Conservation (phyloP, 2,113 vertebrate species). For the Cryptotis parvus region DNA sequence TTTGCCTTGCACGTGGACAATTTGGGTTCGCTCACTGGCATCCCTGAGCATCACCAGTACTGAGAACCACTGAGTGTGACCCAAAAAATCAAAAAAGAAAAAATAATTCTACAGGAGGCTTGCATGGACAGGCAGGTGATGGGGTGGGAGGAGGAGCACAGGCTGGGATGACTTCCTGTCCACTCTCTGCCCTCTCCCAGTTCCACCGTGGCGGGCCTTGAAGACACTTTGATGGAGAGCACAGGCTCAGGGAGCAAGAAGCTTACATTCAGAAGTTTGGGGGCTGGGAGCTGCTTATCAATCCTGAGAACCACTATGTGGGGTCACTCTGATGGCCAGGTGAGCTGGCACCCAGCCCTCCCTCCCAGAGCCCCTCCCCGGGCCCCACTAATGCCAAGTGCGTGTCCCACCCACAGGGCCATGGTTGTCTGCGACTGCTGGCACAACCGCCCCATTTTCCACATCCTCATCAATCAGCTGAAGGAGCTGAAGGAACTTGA, state of each 20-base stretch:
- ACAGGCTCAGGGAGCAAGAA: constrained; percentile 8
- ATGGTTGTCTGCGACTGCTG: constrained; percentile 65
- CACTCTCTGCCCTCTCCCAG: background rate
- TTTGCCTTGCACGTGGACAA: too few species aligned
- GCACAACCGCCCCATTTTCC: constrained; percentile 69
- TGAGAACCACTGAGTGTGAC: too few species aligned
- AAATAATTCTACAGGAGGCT: too few species aligned
- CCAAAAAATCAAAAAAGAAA: too few species aligned
- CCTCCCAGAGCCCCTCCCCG: rapidly evolving
- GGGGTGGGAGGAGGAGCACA: background rate
- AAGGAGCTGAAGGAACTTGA: background rate
- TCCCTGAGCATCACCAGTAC: too few species aligned
- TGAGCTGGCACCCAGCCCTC: background rate
- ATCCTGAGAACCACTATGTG: constrained; percentile 41
- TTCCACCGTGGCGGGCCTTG: constrained; percentile 40
- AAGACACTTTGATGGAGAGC: constrained; percentile 47
- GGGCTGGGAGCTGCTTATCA: constrained; percentile 62
- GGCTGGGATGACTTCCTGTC: background rate
- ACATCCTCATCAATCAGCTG: constrained; percentile 2
- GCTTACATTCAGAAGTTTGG: background rate
- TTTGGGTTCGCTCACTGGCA: too few species aligned
- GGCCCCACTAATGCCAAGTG: too few species aligned
- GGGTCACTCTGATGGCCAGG: constrained; percentile 70
- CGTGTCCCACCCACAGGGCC: background rate
- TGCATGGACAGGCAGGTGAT: background rate